Base-by-base conservation (phyloP, 2,888 invertebrate species). In the Eulithis testata region DNA sequence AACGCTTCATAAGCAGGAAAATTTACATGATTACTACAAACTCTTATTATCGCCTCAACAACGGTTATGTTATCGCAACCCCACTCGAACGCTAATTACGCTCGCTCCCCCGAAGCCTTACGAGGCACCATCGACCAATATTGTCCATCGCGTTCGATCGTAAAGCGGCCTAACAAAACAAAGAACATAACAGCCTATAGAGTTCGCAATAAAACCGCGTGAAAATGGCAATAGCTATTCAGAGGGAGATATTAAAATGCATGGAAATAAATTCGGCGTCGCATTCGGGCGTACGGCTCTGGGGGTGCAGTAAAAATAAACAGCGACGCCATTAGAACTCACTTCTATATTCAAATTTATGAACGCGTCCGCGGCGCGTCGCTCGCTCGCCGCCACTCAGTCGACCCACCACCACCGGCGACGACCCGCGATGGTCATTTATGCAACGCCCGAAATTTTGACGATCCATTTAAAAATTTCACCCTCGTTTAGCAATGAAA, bases 291-390 rank as follows among this genome's bases (percentile, higher is more conserved):
- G 86, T 88, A 84, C 88, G 83, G 88, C 87, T 66, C 62, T 87
- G 90, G 92, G 93, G 93, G 91, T 93, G 91, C 92, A 91, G 90
- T 92, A 90, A 93, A 93, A 94, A 93, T 94, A 94, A 94, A 94
- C 94, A 94, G 91, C 88, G 89, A 87, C 89, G 90, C 91, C 90
- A 93, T 94, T 92, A 94, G 89, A 91, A 92, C 91, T 90, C 94
- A 94, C 94, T 94, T 94, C 94, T 93, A 94, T 94, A 93, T 93
- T 93, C 91, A 89, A 93, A 93, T 93, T 91, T 91, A 91, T 91
- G 91, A 92, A 91, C 88, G 88, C 88, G 90, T 87, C 85, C 86
- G 80, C 84, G 78, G 80, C 81, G 79, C 73, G 68, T 71, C 78
- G 72, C 78, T 70, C 68, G 66, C 71, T 53, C 65, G 64, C 70